These are phyloP conservation scores for Perca schrenkii DNA, from an alignment of 2,113 vertebrate species.

Conservation along the genomic window DNA sequence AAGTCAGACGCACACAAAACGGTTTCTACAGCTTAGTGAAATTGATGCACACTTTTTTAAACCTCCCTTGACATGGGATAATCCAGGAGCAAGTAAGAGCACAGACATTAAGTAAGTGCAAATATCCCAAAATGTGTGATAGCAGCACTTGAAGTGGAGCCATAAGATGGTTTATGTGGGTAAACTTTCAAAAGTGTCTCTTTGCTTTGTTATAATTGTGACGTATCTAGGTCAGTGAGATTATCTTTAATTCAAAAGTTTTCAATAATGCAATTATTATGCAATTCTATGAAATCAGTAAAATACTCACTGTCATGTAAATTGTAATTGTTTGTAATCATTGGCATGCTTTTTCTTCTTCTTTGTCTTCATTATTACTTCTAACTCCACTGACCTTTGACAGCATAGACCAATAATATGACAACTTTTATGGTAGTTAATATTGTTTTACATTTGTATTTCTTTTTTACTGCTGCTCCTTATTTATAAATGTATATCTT, in stretches of 20 bases:
- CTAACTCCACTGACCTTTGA: too few relatives aligned
- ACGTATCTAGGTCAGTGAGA: neutral
- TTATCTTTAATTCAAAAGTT: neutral
- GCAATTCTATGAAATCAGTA: neutral
- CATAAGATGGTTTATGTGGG: slow-evolving; percentile 23
- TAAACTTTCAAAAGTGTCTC: slow-evolving; percentile 23
- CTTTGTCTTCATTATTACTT: neutral
- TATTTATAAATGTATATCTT: neutral
- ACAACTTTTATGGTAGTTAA: neutral
- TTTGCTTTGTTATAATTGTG: neutral
- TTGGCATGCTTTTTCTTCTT: neutral
- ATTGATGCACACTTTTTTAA: slow-evolving; percentile 68
- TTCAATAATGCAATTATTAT: slow-evolving; percentile 1
- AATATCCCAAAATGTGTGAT: slow-evolving; percentile 49
- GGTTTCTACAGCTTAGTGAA: slow-evolving; percentile 53
- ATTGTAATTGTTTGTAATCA: neutral
- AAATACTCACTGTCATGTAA: neutral
- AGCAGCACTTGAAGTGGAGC: slow-evolving; percentile 40
- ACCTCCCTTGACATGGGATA: slow-evolving; percentile 66
- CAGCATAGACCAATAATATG: too few relatives aligned
- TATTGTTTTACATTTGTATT: neutral
- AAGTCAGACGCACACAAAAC: slow-evolving; percentile 62
- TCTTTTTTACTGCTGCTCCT: neutral
- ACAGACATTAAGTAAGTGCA: slow-evolving; percentile 54
- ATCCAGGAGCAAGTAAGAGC: slow-evolving; percentile 64